A percentile compares a stretch with the other conserved stretches of the same genome.
phyloP scores from a whole-genome alignment of 2,113 vertebrate genomes.

The Perca fluviatilis region DNA sequence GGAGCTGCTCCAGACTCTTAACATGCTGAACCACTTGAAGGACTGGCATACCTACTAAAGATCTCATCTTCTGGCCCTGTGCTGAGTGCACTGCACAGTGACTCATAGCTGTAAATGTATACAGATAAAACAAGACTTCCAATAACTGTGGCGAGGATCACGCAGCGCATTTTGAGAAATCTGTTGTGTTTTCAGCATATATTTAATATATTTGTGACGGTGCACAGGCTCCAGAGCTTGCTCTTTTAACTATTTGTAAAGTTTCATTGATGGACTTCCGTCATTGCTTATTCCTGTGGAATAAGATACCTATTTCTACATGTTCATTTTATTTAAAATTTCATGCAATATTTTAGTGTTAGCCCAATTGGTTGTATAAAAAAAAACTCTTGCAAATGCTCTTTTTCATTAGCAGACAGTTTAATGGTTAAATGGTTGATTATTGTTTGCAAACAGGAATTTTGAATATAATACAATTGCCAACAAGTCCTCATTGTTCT shows the following conservation, averaged over 20 bases:
- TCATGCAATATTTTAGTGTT: constrained; percentile 34
- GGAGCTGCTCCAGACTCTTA: constrained; percentile 62
- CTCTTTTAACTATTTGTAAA: constrained; percentile 25
- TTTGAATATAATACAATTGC: not conserved
- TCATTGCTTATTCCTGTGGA: constrained; percentile 72
- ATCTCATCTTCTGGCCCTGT: constrained; percentile 61
- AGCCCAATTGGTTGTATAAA: not conserved
- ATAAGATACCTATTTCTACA: constrained; percentile 41
- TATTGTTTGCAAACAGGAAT: constrained; percentile 11
- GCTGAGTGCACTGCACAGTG: constrained; percentile 41
- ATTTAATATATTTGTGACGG: constrained; percentile 18
- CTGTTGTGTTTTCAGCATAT: constrained; percentile 30
- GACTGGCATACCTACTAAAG: constrained; percentile 49
- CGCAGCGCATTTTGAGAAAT: constrained; percentile 30
- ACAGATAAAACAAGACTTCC: constrained; percentile 43
- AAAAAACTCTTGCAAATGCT: not conserved
- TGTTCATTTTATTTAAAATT: constrained; percentile 39
- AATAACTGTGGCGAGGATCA: constrained; percentile 29
- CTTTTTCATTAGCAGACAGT: constrained; percentile 18
- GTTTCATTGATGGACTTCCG: constrained; percentile 37
- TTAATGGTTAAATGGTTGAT: constrained; percentile 16
- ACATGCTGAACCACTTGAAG: constrained; percentile 64
- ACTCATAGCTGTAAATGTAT: constrained; percentile 57
- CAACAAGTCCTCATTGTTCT: constrained; percentile 3
- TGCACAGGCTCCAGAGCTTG: constrained; percentile 17